A percentile compares a stretch with the other conserved stretches of the same genome.
Evolutionary conservation across 2,113 vertebrate genomes (phyloP).

Genomic region (Rhinogobius similis): DNA sequence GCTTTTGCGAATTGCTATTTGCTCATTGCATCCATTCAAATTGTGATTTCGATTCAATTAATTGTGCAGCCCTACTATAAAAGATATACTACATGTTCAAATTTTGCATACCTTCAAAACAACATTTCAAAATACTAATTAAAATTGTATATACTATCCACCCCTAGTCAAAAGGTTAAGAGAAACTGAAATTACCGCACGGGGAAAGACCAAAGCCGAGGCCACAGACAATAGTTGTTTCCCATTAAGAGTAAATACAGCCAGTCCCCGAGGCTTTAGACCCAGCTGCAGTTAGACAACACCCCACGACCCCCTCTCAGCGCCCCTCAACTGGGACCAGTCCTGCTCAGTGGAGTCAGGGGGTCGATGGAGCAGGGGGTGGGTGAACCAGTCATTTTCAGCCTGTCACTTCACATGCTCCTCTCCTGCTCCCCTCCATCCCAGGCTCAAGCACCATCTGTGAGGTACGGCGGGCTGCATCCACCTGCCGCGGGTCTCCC

Average conservation of each 20-base stretch:
- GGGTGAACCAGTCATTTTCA: constrained; percentile 45
- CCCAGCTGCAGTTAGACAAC: constrained; percentile 49
- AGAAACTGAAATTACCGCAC: constrained; percentile 49
- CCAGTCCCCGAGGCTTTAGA: constrained; percentile 39
- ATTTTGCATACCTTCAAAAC: no score
- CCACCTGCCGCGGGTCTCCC: constrained; percentile 53
- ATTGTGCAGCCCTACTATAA: no score
- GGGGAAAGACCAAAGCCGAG: constrained; percentile 44
- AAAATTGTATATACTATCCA: no score
- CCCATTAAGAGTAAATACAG: constrained; percentile 55
- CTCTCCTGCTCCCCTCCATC: constrained; percentile 43
- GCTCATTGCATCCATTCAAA: no score
- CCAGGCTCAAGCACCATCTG: constrained; percentile 66
- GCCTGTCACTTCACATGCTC: constrained; percentile 46
- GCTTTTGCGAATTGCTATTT: no score
- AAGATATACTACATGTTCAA: no score
- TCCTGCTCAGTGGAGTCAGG: constrained; percentile 38
- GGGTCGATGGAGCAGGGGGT: constrained; percentile 40
- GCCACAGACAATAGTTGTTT: constrained; percentile 41
- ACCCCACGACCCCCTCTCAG: constrained; percentile 13
- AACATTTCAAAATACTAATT: no score
- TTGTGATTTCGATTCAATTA: no score
- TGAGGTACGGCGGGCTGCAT: constrained; percentile 49
- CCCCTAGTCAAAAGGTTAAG: constrained; percentile 28
- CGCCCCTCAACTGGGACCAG: constrained; percentile 48